Evolutionary conservation across 2,113 vertebrate species (phyloP).

Genomic region (Macrotis lagotis): DNA sequence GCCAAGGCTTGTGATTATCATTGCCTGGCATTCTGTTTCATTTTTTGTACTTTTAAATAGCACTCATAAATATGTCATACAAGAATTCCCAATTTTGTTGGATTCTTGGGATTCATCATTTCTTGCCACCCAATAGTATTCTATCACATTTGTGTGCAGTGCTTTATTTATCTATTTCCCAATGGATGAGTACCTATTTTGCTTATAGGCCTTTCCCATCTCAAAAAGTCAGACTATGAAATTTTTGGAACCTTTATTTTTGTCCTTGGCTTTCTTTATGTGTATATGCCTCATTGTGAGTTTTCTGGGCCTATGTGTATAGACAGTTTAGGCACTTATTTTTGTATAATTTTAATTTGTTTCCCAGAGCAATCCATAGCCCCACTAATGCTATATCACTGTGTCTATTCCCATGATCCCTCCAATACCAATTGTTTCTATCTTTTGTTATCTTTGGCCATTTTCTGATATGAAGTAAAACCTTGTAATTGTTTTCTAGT

Average conservation of each 20-base stretch:
- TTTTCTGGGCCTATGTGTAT: not conserved
- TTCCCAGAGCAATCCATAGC: not conserved
- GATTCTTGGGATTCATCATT: not conserved
- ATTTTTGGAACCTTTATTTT: not conserved
- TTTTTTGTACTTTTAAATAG: not conserved
- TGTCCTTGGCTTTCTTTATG: not conserved
- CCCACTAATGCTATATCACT: not conserved
- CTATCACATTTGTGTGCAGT: not conserved
- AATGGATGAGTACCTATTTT: not conserved
- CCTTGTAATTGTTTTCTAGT: not conserved
- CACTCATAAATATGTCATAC: no score
- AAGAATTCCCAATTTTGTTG: not conserved
- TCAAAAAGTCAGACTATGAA: not conserved
- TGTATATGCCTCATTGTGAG: not conserved
- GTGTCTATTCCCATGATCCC: not conserved
- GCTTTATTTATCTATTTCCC: not conserved
- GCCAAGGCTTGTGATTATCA: not conserved
- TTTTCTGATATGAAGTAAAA: not conserved
- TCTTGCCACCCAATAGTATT: not conserved
- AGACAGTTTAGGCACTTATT: not conserved
- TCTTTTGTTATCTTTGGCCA: not conserved
- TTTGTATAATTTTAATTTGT: not conserved
- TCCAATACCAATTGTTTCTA: not conserved
- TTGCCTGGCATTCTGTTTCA: not conserved
- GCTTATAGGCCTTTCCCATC: not conserved